phyloP scores from a whole-genome alignment of 2,888 invertebrate genomes.

The Drosophila paranaensis region DNA sequence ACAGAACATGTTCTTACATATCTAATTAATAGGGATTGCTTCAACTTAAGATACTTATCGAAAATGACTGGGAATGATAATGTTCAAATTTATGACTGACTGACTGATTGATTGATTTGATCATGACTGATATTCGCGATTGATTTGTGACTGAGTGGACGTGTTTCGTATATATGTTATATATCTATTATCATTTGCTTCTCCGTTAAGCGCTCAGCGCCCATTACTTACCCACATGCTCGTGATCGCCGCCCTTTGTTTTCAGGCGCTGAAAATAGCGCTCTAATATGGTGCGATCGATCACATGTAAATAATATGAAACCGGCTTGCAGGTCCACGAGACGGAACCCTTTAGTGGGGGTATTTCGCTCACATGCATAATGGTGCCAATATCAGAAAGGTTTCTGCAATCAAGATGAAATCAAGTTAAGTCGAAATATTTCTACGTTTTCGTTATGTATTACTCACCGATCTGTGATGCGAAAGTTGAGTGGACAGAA shows the following conservation, averaged over 20 bases:
- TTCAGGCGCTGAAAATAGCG: conserved; percentile 98
- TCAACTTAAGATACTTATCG: conserved; percentile 6
- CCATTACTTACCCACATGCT: conserved; percentile 82
- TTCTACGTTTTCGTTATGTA: neutral
- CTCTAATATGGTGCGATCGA: conserved; percentile 98
- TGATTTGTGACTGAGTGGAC: conserved; percentile 23
- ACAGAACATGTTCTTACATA: neutral
- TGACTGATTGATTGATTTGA: conserved; percentile 29
- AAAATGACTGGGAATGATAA: conserved; percentile 24
- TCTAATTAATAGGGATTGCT: neutral
- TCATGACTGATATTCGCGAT: conserved; percentile 21
- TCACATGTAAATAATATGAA: conserved; percentile 98
- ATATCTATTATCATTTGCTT: neutral
- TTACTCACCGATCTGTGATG: conserved; percentile 91
- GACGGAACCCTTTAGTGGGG: conserved; percentile 96
- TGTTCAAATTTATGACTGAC: conserved; percentile 23
- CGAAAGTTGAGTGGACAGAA: conserved; percentile 99
- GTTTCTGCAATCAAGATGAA: conserved; percentile 87
- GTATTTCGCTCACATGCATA: conserved; percentile 99
- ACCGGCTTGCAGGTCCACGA: conserved; percentile 99
- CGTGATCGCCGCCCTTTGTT: conserved; percentile 89
- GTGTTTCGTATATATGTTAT: conserved; percentile 20
- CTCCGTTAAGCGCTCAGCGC: neutral
- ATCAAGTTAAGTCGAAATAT: neutral
- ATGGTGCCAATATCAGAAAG: conserved; percentile 99